A percentile compares a stretch with the other conserved stretches of the same genome.
These are phyloP conservation scores for Chrysemys picta DNA, from an alignment of 2,113 vertebrate genomes.

Conservation along the genomic window DNA sequence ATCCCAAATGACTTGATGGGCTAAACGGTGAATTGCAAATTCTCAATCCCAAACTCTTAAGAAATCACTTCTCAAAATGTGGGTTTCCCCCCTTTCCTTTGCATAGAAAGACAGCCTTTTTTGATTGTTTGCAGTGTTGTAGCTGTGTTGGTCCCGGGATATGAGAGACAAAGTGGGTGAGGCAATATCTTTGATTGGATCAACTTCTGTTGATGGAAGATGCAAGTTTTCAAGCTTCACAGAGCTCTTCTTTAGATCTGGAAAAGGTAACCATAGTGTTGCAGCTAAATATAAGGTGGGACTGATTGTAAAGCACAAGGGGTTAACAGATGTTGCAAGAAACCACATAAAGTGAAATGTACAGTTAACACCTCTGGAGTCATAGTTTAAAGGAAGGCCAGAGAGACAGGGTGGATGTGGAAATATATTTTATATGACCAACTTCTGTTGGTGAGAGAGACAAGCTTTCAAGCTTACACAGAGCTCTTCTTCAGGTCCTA, in stretches of 20 bases:
- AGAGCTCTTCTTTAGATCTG: neutral
- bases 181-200: neutral
- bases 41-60: constrained; percentile 15
- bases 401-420: neutral
- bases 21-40: neutral
- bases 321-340: neutral
- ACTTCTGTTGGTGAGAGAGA: neutral
- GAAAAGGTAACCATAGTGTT: neutral
- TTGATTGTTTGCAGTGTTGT: neutral
- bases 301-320: neutral
- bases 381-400: neutral
- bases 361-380: neutral
- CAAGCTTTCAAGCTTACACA: neutral
- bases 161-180: neutral
- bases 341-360: neutral
- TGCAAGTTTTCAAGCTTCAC: neutral
- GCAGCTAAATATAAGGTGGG: neutral
- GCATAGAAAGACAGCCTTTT: neutral
- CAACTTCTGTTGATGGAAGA: neutral
- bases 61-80: constrained; percentile 9
- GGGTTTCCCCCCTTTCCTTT: neutral
- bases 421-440: neutral
- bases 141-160: neutral
- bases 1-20: constrained; percentile 8
- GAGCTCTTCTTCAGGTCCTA: neutral